These are phyloP conservation scores for Drosophila baimaii DNA, from an alignment of 1,140 invertebrate genomes.

Conservation along the genomic window DNA sequence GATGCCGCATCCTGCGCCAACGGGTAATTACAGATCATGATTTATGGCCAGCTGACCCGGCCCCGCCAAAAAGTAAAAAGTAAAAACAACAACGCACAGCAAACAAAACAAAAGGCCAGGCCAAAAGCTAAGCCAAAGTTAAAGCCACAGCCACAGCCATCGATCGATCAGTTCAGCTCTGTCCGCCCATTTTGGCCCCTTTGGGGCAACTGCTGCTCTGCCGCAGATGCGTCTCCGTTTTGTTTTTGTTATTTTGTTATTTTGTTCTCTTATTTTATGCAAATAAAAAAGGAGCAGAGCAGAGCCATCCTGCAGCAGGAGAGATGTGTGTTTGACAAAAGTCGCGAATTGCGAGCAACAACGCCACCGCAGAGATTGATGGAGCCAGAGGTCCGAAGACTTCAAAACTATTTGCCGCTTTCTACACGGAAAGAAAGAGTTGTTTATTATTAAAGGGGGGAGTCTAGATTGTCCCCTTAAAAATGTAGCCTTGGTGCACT, in stretches of 20 bases:
- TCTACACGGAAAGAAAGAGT: slow-evolving; percentile 7
- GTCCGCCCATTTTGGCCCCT: slow-evolving; percentile 82
- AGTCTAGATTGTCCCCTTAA: too few species aligned
- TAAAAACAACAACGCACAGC: slow-evolving; percentile 3
- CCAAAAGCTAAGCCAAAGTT: slow-evolving; percentile 36
- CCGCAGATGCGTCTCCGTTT: slow-evolving; percentile 30
- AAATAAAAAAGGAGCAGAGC: slow-evolving; percentile 50
- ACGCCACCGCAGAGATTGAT: slow-evolving; percentile 79
- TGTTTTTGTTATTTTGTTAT: background rate
- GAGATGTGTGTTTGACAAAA: slow-evolving; percentile 71
- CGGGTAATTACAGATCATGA: slow-evolving; percentile 82
- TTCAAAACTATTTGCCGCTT: slow-evolving; percentile 76
- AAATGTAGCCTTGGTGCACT: too few species aligned
- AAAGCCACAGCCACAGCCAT: slow-evolving; percentile 31
- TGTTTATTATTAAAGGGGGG: too few species aligned
- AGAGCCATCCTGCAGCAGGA: slow-evolving; percentile 3
- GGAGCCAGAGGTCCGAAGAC: slow-evolving; percentile 33
- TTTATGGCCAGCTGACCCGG: slow-evolving; percentile 70
- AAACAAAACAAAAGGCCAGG: slow-evolving; percentile 23
- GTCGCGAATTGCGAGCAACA: slow-evolving; percentile 46
- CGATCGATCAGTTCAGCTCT: slow-evolving; percentile 83
- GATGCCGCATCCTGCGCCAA: slow-evolving; percentile 78
- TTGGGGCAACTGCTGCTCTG: slow-evolving; percentile 59
- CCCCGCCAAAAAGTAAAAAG: slow-evolving; percentile 19
- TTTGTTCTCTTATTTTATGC: slow-evolving; percentile 60